A percentile compares a stretch with the other conserved stretches of the same genome.
Evolutionary conservation across 2,888 invertebrate genomes (phyloP).

Genomic region (Eupithecia exiguata): DNA sequence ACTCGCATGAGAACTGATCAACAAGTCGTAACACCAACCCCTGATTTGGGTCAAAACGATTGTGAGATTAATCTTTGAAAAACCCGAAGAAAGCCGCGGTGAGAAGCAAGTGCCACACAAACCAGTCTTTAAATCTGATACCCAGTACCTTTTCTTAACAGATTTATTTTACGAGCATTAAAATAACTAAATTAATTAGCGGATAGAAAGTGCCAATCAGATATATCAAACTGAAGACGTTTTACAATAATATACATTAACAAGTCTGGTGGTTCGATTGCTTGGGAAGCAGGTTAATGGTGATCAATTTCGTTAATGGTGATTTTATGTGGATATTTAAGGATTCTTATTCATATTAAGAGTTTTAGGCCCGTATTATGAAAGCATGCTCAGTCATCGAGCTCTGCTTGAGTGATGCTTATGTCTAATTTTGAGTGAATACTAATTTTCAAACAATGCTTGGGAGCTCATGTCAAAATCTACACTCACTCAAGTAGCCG

Average conservation of each 20-base stretch:
- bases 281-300: slow-evolving; percentile 31
- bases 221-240: slow-evolving; percentile 35
- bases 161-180: slow-evolving; percentile 40
- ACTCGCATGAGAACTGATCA: too few species aligned
- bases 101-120: neutral
- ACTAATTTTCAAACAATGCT: too few species aligned
- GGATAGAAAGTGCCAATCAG: slow-evolving; percentile 44
- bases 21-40: too few species aligned
- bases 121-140: neutral
- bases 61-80: neutral
- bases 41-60: too few species aligned
- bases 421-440: too few species aligned
- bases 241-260: slow-evolving; percentile 27
- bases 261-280: slow-evolving; percentile 24
- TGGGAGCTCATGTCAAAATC: too few species aligned
- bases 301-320: slow-evolving; percentile 19
- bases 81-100: neutral
- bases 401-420: too few species aligned
- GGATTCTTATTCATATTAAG: neutral
- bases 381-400: too few species aligned
- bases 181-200: slow-evolving; percentile 45
- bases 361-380: too few species aligned
- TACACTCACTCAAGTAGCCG: too few species aligned
- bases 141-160: neutral
- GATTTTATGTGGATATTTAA: slow-evolving; percentile 17